Evolutionary conservation across 1,140 invertebrate species (phyloP).

Genomic region (Chironomus striatipennis): DNA sequence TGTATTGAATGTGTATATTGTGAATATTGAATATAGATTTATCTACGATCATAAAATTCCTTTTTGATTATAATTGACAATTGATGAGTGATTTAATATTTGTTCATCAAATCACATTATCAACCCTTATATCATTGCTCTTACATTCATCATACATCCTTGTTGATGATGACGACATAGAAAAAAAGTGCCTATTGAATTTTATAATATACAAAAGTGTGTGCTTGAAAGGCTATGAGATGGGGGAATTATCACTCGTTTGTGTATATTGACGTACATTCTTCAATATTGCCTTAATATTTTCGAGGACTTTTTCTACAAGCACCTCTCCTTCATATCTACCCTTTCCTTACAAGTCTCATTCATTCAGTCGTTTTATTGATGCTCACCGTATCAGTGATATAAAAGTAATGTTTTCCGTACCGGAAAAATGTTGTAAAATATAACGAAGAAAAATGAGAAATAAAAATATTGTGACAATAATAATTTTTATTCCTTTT

Average conservation of each 20-base stretch:
- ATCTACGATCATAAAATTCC: no score
- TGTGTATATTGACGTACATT: no score
- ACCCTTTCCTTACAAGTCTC: no score
- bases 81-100: not conserved
- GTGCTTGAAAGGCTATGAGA: not conserved
- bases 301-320: not conserved
- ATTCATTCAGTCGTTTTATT: not conserved
- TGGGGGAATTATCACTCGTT: conserved; percentile 11
- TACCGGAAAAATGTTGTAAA: conserved; percentile 18
- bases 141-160: not conserved
- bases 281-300: no score
- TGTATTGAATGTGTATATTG: not conserved
- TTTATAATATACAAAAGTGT: not conserved
- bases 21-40: no score
- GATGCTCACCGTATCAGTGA: not conserved
- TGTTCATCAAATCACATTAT: not conserved
- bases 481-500: conserved; percentile 3
- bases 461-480: conserved; percentile 8
- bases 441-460: not conserved
- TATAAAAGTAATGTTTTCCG: conserved; percentile 14
- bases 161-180: not conserved
- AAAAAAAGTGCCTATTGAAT: not conserved
- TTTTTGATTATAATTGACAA: not conserved
- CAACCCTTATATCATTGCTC: not conserved
- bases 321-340: not conserved